Conservation (phyloP, 37 sponge, comb jelly and placozoan species). For the Chondrosia reniformis region DNA sequence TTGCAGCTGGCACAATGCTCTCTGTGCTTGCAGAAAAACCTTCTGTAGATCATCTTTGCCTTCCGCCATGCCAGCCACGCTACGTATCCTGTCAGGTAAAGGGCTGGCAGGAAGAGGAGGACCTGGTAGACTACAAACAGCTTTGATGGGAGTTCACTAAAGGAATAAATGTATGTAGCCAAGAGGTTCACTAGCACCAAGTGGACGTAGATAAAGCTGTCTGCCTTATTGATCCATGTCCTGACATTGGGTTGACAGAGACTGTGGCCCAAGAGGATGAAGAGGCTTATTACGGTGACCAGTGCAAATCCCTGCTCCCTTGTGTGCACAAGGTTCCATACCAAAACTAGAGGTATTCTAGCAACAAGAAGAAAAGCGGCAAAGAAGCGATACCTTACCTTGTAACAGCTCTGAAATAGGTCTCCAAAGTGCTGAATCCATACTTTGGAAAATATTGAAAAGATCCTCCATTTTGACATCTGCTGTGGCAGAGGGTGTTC, state of each 20-base stretch:
- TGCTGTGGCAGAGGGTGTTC: neutral
- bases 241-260: neutral
- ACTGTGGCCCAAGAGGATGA: neutral
- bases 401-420: constrained; percentile 16
- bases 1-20: too few species aligned
- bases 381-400: constrained; percentile 3
- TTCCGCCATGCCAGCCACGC: too few species aligned
- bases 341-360: neutral
- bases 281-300: neutral
- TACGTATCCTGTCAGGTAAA: too few species aligned
- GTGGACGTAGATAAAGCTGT: constrained; percentile 1
- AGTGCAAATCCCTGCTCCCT: neutral
- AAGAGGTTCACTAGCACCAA: neutral
- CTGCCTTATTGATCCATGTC: neutral
- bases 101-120: too few species aligned
- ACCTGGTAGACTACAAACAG: too few species aligned
- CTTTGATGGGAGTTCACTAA: too few species aligned
- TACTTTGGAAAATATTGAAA: neutral
- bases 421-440: constrained; percentile 6
- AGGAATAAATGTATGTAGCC: constrained; percentile 10
- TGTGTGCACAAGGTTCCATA: neutral
- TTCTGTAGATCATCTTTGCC: too few species aligned
- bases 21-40: too few species aligned
- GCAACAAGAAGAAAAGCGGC: neutral
- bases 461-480: neutral